Evolutionary conservation across 1,140 invertebrate species (phyloP).

Genomic region (Ostrea edulis): DNA sequence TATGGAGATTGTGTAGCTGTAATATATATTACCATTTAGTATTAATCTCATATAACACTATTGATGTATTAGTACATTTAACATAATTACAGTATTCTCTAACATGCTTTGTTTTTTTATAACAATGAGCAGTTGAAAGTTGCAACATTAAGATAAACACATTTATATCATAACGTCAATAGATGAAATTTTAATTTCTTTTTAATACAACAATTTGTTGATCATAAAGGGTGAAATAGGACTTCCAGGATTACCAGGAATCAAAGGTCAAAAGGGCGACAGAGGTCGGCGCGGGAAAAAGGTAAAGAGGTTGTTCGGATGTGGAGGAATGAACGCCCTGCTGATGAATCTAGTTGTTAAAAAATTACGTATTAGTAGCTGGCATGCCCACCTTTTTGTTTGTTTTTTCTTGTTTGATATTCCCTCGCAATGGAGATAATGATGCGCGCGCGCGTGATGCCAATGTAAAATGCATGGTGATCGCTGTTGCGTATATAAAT

Average conservation of each 20-base stretch:
- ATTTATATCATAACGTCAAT: neutral
- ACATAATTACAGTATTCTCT: neutral
- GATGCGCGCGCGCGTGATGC: too few relatives aligned
- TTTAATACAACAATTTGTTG: conserved; percentile 12
- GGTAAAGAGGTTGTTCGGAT: conserved; percentile 82
- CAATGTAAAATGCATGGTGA: too few relatives aligned
- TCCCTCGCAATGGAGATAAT: too few relatives aligned
- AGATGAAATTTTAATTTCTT: neutral
- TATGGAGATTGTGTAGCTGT: neutral
- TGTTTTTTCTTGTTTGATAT: too few relatives aligned
- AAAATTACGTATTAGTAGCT: too few relatives aligned
- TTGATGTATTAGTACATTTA: neutral
- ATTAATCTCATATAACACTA: neutral
- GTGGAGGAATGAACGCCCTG: neutral
- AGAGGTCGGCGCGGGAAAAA: conserved; percentile 86
- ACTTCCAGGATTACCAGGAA: conserved; percentile 86
- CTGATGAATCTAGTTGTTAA: neutral
- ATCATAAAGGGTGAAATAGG: conserved; percentile 82
- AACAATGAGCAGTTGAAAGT: neutral
- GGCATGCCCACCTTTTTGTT: too few relatives aligned
- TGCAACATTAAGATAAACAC: neutral
- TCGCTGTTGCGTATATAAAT: too few relatives aligned
- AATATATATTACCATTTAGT: neutral
- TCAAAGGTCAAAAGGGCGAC: conserved; percentile 89
- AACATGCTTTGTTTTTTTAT: neutral